Percentiles rank a stretch among this genome's conserved stretches.
Conservation (phyloP, 2,888 invertebrate genomes). For the Cosmia pyralina region DNA sequence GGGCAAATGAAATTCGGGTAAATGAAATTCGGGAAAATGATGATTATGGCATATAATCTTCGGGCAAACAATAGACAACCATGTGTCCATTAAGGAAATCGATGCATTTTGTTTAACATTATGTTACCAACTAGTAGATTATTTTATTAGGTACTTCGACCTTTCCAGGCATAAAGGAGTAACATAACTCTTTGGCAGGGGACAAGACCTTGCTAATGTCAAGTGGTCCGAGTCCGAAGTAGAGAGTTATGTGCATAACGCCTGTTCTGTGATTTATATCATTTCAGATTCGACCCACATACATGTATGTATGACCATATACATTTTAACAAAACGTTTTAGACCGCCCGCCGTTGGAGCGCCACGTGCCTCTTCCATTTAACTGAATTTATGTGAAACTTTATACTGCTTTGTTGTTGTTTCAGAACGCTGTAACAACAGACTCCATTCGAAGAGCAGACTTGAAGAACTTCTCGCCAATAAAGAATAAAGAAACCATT, state of each 20-base stretch:
- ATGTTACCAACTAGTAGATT: background rate
- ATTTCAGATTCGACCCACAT: constrained; percentile 80
- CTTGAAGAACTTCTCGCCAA: background rate
- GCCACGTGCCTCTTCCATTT: constrained; percentile 67
- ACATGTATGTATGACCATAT: constrained; percentile 76
- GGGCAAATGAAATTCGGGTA: too few relatives aligned
- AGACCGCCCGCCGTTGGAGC: constrained; percentile 72
- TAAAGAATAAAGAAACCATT: constrained; percentile 6
- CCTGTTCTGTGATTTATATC: constrained; percentile 85
- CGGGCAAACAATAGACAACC: too few relatives aligned
- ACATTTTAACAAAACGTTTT: constrained; percentile 78
- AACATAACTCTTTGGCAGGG: constrained; percentile 64
- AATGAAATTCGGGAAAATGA: too few relatives aligned
- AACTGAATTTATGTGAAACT: constrained; percentile 70
- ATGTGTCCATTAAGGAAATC: background rate
- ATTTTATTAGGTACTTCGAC: constrained; percentile 15
- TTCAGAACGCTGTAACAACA: constrained; percentile 51
- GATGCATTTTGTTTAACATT: background rate
- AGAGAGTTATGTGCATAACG: constrained; percentile 87
- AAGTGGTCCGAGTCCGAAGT: constrained; percentile 80
- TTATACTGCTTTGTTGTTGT: constrained; percentile 70
- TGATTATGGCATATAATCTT: too few relatives aligned
- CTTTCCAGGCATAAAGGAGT: constrained; percentile 48
- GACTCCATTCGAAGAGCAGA: constrained; percentile 10
- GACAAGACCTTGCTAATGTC: constrained; percentile 84